Base-by-base conservation (phyloP, 2,888 invertebrate genomes). In the Drosophila prostipennis region DNA sequence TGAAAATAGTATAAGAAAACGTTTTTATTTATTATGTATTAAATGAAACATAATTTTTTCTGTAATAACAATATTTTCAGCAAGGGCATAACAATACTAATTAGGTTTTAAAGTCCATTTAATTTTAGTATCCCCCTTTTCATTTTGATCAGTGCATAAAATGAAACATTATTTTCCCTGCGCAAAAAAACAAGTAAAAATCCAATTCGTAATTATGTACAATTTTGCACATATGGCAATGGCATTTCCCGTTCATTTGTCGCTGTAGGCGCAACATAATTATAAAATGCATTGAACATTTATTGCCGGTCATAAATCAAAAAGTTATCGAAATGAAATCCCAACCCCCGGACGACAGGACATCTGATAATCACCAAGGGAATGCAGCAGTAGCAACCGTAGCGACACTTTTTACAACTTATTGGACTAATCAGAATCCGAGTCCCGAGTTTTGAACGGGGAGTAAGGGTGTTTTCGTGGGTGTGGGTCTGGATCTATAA, bases 261-360 rank as follows among this genome's bases (percentile, higher is more conserved):
- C 43, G 36, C 42, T 29, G 46, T 23, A 40, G 67, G 52, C 53
- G 45, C 61, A 63, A 79, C 78, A 87, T 85, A 80, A 82, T 85
- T 85, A 87, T 87, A 85, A 82, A 85, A 63, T 72, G 56, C 85
- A 81, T 75, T 70, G 79, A 79, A 84, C 90, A 84, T 90, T 89
- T 89, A 90, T 88, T 90, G 81, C 78, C 79, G 76, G 79, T 80
- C 90, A 91, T 91, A 91, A 91, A 91, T 91, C 91, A 91, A 89
- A 90, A 89, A 82, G 87, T 87, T 82, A 86, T 84, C 84, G 79
- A 77, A 82, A 76, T 74, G 77, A 87, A 79, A 82, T 80, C 83
- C 37, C 63, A 61, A 64, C 45, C 89, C 72, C 57, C 42, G 40
- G 69, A 69, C 23, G 72, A 73, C 71, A 64, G 65, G 70, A 52